These are phyloP conservation scores for Tragelaphus buxtoni DNA, from an alignment of 2,113 vertebrate genomes.

Conservation along the genomic window DNA sequence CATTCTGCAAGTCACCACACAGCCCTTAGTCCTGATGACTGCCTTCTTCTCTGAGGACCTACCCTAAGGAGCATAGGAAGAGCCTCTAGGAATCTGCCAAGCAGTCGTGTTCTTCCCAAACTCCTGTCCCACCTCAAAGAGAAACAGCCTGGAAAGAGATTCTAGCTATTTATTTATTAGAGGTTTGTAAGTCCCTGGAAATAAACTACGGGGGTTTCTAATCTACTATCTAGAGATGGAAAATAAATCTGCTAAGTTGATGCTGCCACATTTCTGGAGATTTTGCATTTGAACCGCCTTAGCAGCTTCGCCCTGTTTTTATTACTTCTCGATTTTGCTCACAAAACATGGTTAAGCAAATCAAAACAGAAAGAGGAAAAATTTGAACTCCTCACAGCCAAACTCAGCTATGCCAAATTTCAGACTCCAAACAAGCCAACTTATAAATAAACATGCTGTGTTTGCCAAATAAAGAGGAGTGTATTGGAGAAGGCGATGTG, in stretches of 20 bases:
- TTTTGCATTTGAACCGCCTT: not conserved
- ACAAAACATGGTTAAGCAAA: conserved; percentile 30
- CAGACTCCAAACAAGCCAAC: conserved; percentile 35
- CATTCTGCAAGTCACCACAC: not conserved
- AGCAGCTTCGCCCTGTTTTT: conserved; percentile 1
- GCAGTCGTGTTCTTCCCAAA: not conserved
- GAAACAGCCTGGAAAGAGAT: not conserved
- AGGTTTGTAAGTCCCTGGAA: not conserved
- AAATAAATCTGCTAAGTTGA: not conserved
- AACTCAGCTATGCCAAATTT: conserved; percentile 48
- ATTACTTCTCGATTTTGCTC: not conserved
- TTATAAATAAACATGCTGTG: conserved; percentile 29
- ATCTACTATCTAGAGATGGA: not conserved
- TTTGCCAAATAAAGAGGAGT: not conserved
- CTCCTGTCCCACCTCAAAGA: not conserved
- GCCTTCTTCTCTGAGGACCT: not conserved
- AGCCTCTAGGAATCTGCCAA: not conserved
- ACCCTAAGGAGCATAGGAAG: not conserved
- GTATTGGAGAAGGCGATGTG: not conserved
- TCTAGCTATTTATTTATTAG: not conserved
- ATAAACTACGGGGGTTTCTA: not conserved
- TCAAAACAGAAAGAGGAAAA: conserved; percentile 52
- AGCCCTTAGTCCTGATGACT: not conserved
- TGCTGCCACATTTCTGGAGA: not conserved
- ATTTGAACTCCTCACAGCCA: conserved; percentile 28